Evolutionary conservation across 2,888 invertebrate genomes (phyloP).

Genomic region (Sturmia bella): DNA sequence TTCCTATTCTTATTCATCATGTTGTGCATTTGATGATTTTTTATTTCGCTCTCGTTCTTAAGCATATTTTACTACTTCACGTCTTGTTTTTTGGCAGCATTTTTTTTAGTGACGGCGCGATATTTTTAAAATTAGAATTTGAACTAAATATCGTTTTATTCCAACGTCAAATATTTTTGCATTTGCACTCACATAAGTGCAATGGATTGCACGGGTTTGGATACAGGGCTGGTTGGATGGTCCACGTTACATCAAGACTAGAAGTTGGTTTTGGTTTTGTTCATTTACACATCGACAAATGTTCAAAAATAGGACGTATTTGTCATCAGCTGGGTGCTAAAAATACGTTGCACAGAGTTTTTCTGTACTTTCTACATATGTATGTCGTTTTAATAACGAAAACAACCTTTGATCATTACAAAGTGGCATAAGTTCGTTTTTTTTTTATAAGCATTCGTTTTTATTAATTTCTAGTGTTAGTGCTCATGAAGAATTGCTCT

Average conservation of each 20-base stretch:
- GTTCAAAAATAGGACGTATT: slow-evolving; percentile 64
- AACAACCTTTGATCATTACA: slow-evolving; percentile 25
- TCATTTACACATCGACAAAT: slow-evolving; percentile 32
- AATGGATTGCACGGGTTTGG: slow-evolving; percentile 28
- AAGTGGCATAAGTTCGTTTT: slow-evolving; percentile 13
- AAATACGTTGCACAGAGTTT: slow-evolving; percentile 18
- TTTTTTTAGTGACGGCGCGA: slow-evolving; percentile 73
- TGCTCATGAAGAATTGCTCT: too few species aligned
- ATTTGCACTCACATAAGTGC: slow-evolving; percentile 53
- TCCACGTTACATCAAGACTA: slow-evolving; percentile 13
- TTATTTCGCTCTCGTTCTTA: slow-evolving; percentile 9
- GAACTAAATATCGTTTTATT: slow-evolving; percentile 77
- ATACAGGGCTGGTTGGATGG: slow-evolving; percentile 12
- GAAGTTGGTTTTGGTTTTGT: slow-evolving; percentile 20
- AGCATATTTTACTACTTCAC: slow-evolving; percentile 13
- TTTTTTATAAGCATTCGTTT: too few species aligned
- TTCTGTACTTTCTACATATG: slow-evolving; percentile 14
- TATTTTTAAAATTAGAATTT: slow-evolving; percentile 78
- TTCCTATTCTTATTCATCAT: slow-evolving; percentile 30
- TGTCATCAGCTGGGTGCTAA: slow-evolving; percentile 43
- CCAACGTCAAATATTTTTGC: slow-evolving; percentile 50
- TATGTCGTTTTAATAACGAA: slow-evolving; percentile 14
- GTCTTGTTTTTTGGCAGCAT: slow-evolving; percentile 70
- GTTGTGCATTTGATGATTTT: slow-evolving; percentile 34
- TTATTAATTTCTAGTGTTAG: too few species aligned